Evolutionary conservation across 2,113 vertebrate genomes (phyloP), one percentile per base, ranked within the genome.

Genomic region (Chloebia gouldiae): DNA sequence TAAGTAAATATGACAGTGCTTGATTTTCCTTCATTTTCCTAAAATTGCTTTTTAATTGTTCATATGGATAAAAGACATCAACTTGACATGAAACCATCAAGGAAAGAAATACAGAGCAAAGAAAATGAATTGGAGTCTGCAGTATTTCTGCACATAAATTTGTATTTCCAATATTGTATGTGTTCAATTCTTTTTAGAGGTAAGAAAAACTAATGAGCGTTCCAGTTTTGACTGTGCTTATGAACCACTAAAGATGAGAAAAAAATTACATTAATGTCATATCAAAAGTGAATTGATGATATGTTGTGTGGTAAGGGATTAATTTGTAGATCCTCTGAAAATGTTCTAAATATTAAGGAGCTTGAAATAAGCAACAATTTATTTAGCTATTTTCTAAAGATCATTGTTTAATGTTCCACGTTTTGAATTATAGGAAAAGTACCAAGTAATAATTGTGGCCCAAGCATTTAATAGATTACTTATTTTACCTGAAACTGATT

Each of bases 21-120:
- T 81, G 22, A 80, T 90, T 88, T 88, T 94, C 57, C 16, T 88
- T 90, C 7, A 94, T 94, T 93, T 92, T 63, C 45, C 40, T 61
- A 54, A 90, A 93, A 88, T 70, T 69, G 28, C 31, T 77, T 87
- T 90, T 81, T 66, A 93, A 83, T 93, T 90, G 47, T 90, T 93
- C n/a, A 47, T 81, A 40, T 60, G 13, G 54, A 64, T 73, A 37
- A 70, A 88, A 76, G 86, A 11, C 23, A 81, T 39, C 31, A 90
- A 44, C 23, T 61, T 3, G 3, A 53, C 64, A 83, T 33, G 51
- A 90, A 88, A 72, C 27, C 10, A 50, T 50, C 50, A 73, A 86
- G n/a, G 27, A 73, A 33, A 90, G 22, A 69, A 76, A 80, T 66
- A 51, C 3, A 89, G 4, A 1, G 23, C 20, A 49, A 94, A 93